phyloP scores from a whole-genome alignment of 2,797 vertebrate species.

The Okamejei kenojei region DNA sequence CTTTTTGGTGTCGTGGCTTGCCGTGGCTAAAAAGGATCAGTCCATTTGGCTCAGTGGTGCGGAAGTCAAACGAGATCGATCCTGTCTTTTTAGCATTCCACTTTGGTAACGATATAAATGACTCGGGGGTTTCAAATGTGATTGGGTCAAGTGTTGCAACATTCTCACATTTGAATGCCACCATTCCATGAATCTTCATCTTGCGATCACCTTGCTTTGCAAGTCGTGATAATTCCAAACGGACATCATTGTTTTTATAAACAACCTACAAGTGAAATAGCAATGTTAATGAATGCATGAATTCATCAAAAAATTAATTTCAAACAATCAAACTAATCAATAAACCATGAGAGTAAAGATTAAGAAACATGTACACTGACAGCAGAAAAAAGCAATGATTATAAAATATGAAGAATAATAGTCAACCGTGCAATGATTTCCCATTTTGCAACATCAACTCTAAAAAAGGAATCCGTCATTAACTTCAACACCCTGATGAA shows the following conservation, averaged over 20 bases:
- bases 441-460: neutral
- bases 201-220: slow-evolving; percentile 87
- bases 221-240: slow-evolving; percentile 86
- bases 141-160: slow-evolving; percentile 95
- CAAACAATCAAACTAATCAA: neutral
- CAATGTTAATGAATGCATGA: neutral
- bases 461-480: neutral
- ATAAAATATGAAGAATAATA: neutral
- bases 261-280: slow-evolving; percentile 72
- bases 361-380: neutral
- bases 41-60: slow-evolving; percentile 93
- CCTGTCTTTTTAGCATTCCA: slow-evolving; percentile 98
- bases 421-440: neutral
- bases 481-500: neutral
- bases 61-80: slow-evolving; percentile 97
- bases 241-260: slow-evolving; percentile 96
- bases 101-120: slow-evolving; percentile 86
- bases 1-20: slow-evolving; percentile 86
- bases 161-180: slow-evolving; percentile 96
- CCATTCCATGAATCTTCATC: slow-evolving; percentile 91
- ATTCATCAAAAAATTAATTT: neutral
- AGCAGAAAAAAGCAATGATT: neutral
- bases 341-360: neutral
- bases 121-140: slow-evolving; percentile 94
- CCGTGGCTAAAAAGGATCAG: slow-evolving; percentile 95